Conservation (phyloP, 2,888 invertebrate genomes). For the Acanthoscelides obtectus region DNA sequence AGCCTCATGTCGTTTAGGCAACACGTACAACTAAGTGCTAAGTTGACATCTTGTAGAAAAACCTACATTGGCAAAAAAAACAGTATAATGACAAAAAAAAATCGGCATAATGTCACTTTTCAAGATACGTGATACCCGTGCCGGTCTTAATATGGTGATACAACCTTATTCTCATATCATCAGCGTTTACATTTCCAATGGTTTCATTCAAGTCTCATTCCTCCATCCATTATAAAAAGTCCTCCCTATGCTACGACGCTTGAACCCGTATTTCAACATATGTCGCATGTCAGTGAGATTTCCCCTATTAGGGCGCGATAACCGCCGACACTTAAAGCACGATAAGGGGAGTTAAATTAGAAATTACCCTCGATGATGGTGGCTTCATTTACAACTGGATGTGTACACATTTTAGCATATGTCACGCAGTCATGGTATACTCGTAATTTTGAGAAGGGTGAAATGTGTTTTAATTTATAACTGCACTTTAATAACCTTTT, state of each 20-base stretch:
- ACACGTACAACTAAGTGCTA: too few relatives aligned
- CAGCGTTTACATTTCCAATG: too few relatives aligned
- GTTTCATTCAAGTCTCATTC: too few relatives aligned
- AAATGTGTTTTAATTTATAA: not conserved
- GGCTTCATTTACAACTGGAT: not conserved
- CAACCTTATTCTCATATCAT: too few relatives aligned
- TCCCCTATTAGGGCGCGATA: not conserved
- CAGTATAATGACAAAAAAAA: too few relatives aligned
- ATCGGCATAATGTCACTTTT: too few relatives aligned
- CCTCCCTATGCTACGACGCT: not conserved
- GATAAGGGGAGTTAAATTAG: not conserved
- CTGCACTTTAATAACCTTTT: not conserved
- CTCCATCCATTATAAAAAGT: too few relatives aligned
- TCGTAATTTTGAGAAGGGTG: not conserved
- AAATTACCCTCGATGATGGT: not conserved
- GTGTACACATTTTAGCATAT: not conserved
- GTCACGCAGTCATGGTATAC: not conserved
- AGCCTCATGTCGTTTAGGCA: too few relatives aligned
- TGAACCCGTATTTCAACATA: not conserved
- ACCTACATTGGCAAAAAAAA: too few relatives aligned
- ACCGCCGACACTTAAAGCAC: not conserved
- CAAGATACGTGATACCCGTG: too few relatives aligned
- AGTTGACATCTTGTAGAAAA: too few relatives aligned
- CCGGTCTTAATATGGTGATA: too few relatives aligned
- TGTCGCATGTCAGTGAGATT: not conserved